Conservation (phyloP, 1,140 invertebrate species). For the Eumaeus atala region DNA sequence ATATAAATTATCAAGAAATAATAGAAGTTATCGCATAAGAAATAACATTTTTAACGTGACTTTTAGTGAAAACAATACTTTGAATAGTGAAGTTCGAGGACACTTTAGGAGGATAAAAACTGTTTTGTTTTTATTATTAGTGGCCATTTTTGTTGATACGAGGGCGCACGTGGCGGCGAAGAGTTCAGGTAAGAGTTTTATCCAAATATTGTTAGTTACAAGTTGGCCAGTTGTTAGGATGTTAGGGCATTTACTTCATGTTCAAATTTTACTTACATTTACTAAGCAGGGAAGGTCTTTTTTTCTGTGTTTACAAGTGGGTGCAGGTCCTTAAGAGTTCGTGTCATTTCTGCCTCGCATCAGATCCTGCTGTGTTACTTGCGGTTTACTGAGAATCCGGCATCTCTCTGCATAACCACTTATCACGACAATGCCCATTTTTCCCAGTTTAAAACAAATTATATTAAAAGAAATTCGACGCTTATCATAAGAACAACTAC, state of each 20-base stretch:
- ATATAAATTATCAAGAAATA: conserved; percentile 38
- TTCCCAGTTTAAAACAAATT: too few relatives aligned
- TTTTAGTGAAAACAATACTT: conserved; percentile 43
- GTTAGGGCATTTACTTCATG: neutral
- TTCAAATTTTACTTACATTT: neutral
- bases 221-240: too few relatives aligned
- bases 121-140: conserved; percentile 47
- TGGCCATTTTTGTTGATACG: conserved; percentile 46
- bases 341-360: too few relatives aligned
- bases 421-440: too few relatives aligned
- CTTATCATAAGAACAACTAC: too few relatives aligned
- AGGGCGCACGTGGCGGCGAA: conserved; percentile 50
- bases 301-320: neutral
- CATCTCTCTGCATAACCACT: too few relatives aligned
- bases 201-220: too few relatives aligned
- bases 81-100: conserved; percentile 31
- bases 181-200: conserved; percentile 53
- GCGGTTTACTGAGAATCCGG: too few relatives aligned
- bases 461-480: too few relatives aligned
- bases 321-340: too few relatives aligned
- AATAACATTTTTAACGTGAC: conserved; percentile 39
- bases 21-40: conserved; percentile 40
- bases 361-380: too few relatives aligned
- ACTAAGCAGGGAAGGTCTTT: too few relatives aligned
- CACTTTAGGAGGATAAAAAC: conserved; percentile 56